phyloP scores from a whole-genome alignment of 2,797 vertebrate genomes.

The Eospalax fontanierii region DNA sequence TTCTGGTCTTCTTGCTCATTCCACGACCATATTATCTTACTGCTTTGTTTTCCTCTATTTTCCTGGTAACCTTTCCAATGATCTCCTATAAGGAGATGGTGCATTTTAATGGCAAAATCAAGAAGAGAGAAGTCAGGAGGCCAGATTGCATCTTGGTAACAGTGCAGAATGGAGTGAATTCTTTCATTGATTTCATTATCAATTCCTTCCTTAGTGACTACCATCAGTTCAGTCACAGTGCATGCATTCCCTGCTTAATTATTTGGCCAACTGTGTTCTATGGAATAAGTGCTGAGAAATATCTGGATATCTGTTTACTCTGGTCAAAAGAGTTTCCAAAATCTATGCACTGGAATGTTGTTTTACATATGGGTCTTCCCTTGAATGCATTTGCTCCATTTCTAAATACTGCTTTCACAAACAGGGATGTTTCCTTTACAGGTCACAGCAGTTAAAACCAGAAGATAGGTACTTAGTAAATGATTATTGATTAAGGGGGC shows the following conservation, averaged over 20 bases:
- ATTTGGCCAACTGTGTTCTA: neutral
- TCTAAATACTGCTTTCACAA: neutral
- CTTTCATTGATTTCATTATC: neutral
- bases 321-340: neutral
- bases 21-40: neutral
- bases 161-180: neutral
- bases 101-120: constrained; percentile 53
- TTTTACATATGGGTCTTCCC: neutral
- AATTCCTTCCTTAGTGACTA: neutral
- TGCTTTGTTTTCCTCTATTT: constrained; percentile 35
- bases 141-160: neutral
- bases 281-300: neutral
- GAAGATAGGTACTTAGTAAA: neutral
- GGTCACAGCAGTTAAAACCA: neutral
- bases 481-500: neutral
- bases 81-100: constrained; percentile 45
- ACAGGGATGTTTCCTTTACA: neutral
- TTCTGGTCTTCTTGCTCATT: constrained; percentile 41
- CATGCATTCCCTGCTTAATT: neutral
- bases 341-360: neutral
- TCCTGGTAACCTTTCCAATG: constrained; percentile 15
- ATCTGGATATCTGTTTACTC: neutral
- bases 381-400: neutral
- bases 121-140: constrained; percentile 54
- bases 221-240: neutral